These are phyloP conservation scores for Cerastis leucographa DNA, from an alignment of 2,888 invertebrate genomes.

Conservation along the genomic window DNA sequence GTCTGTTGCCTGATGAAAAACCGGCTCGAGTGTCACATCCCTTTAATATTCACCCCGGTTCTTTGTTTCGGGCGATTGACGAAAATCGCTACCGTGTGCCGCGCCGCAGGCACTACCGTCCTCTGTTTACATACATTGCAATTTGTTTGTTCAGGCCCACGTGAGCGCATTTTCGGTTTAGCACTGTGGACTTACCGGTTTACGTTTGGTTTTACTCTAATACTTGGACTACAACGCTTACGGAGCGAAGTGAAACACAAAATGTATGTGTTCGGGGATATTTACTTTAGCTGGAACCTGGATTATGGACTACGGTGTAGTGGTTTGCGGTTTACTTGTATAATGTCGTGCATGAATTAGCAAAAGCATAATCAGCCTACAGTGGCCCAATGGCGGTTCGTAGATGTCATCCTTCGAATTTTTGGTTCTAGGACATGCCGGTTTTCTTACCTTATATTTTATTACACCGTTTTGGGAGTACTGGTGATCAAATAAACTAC, in stretches of 20 bases:
- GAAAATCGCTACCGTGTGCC: conserved; percentile 81
- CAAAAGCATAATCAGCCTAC: neutral
- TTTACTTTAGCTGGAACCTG: conserved; percentile 36
- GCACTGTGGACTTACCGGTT: conserved; percentile 52
- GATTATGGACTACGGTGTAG: conserved; percentile 9
- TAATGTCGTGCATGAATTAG: conserved; percentile 4
- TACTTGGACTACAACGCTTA: conserved; percentile 48
- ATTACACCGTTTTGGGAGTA: neutral
- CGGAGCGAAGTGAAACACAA: conserved; percentile 37
- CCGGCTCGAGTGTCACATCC: conserved; percentile 85
- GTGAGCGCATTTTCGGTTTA: conserved; percentile 64
- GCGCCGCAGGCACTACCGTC: conserved; percentile 54
- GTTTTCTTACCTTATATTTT: neutral
- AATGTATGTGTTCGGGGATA: conserved; percentile 33
- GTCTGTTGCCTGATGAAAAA: conserved; percentile 88
- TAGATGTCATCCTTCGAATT: neutral
- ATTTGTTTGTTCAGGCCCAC: conserved; percentile 75
- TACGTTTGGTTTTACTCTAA: conserved; percentile 52
- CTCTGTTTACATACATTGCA: conserved; percentile 69
- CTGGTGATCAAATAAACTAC: neutral
- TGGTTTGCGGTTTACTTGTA: neutral
- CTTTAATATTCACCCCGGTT: conserved; percentile 87
- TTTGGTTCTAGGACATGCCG: neutral
- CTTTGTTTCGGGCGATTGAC: conserved; percentile 88
- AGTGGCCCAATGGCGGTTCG: neutral